Conservation (phyloP, 2,113 vertebrate species). For the Thalassarche chlororhynchos region DNA sequence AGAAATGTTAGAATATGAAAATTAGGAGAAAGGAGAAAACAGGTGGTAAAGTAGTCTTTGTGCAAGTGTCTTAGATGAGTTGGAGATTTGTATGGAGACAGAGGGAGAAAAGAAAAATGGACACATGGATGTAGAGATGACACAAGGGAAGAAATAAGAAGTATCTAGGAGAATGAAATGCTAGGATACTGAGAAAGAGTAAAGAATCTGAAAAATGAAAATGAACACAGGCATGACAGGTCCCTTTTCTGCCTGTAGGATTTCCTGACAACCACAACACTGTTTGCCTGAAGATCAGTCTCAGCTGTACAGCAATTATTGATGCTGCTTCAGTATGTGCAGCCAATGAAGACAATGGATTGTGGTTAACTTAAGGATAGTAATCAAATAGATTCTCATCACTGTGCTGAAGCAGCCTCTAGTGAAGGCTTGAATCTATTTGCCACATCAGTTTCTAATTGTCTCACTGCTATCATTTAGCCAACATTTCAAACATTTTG, state of each 20-base stretch:
- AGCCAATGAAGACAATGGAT: neutral
- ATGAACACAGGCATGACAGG: neutral
- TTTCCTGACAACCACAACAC: neutral
- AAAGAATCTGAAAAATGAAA: neutral
- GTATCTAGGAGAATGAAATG: neutral
- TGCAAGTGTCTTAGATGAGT: neutral
- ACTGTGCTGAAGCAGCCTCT: neutral
- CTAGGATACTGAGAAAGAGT: neutral
- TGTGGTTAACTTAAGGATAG: neutral
- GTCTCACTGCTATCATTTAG: neutral
- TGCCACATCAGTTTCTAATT: neutral
- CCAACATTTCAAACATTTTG: neutral
- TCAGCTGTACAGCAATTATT: neutral
- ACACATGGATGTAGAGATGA: neutral
- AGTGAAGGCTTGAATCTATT: neutral
- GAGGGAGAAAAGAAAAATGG: neutral
- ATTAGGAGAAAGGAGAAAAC: neutral
- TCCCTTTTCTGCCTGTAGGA: neutral
- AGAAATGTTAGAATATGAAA: neutral
- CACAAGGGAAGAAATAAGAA: neutral
- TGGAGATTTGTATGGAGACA: neutral
- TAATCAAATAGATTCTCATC: neutral
- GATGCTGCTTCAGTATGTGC: neutral
- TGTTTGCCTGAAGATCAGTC: neutral
- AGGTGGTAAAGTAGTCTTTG: neutral